Base-by-base conservation (phyloP, 1,140 invertebrate species). In the Pantala flavescens region DNA sequence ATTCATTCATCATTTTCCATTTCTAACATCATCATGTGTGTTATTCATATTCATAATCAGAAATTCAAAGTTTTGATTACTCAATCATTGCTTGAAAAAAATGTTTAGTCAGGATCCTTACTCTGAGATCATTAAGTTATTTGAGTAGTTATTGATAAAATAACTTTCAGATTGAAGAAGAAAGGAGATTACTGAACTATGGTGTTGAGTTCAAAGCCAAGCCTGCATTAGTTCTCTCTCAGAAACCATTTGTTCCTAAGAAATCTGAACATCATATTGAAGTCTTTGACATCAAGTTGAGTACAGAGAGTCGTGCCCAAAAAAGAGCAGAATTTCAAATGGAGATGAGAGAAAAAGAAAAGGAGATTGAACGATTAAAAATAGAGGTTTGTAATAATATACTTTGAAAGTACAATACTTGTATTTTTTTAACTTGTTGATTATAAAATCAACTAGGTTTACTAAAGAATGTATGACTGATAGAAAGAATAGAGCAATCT, bases 161-260 rank as follows among this genome's bases (percentile, higher is more conserved):
- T 11, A 49, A 49, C 16, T 49, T 9, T 49, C 43, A 49, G 43
- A 9, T 49, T 9, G 43, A 49, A 49, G 43, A 49, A 16, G 43
- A 49, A 49, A 49, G 16, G 16, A 49, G 9, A 16, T 11, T 49
- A 16, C 9, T 49, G 43, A 49, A 49, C 10, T 11, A 49, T 11
- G 43, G 10, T 11, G 43, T 16, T 12, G 75, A 75, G 12, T 87
- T 88, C 78, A 83, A 83, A 77, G 86, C 87, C 7, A 78, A 81
- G 72, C 82, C 83, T 11, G 78, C 83, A n/a, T 79, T 75, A 7
- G 84, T 87, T 21, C 75, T 86, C 0, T 77, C 83, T n/a, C 82
- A 84, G 76, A 80, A 84, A 75, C 85, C 87, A 7, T 88, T 87
- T 80, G 78, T 83, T 55, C 85, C 86, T 7, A 11, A 11, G 43